Evolutionary conservation across 2,113 vertebrate species (phyloP).

Genomic region (Uria lomvia): DNA sequence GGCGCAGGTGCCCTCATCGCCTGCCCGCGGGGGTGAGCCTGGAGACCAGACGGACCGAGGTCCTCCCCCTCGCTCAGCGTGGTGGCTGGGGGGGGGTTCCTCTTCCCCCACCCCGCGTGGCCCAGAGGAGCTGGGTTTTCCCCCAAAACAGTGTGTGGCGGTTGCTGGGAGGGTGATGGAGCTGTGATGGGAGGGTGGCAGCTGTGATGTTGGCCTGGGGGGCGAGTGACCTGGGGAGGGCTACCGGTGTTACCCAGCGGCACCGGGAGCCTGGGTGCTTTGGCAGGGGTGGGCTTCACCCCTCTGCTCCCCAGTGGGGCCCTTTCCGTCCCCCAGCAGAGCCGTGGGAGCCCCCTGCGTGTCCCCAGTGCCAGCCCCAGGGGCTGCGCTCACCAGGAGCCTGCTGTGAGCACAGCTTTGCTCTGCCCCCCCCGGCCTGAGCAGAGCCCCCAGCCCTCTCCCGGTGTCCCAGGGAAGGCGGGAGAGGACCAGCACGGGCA

Average conservation of each 20-base stretch:
- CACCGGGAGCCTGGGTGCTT: background rate
- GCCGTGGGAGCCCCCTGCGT: background rate
- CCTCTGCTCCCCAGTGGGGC: background rate
- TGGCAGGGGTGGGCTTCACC: background rate
- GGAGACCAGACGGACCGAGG: background rate
- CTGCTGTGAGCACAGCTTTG: background rate
- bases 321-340: rapidly evolving
- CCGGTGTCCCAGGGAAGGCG: background rate
- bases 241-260: background rate
- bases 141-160: rapidly evolving
- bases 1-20: background rate
- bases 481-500: background rate
- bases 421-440: too few species aligned
- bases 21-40: background rate
- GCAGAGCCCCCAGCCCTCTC: background rate
- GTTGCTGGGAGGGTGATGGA: too few species aligned
- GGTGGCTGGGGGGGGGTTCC: background rate
- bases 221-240: background rate
- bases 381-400: background rate
- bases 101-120: rapidly evolving
- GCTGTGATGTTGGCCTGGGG: background rate
- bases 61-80: background rate
- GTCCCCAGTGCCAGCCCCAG: background rate
- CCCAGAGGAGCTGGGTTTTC: background rate
- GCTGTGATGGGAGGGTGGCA: background rate